Percentiles rank a stretch among this genome's conserved stretches.
Evolutionary conservation across 1,140 invertebrate genomes (phyloP).

Genomic region (Nephotettix cincticeps): DNA sequence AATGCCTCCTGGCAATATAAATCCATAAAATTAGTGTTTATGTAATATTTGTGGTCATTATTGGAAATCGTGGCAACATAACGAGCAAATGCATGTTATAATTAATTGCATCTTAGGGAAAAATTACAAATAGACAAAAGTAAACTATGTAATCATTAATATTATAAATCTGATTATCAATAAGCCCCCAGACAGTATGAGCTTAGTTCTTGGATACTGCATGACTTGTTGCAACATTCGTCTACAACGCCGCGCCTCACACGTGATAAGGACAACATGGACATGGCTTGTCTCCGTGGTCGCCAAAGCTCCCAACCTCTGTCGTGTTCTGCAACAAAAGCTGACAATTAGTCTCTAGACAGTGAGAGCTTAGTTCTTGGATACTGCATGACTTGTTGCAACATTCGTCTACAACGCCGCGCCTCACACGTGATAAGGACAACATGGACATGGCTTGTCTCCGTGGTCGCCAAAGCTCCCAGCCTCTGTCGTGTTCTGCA

Average conservation of each 20-base stretch:
- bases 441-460: not conserved
- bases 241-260: constrained; percentile 47
- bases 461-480: not conserved
- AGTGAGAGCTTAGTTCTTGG: constrained; percentile 50
- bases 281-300: not conserved
- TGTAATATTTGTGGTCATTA: too few relatives aligned
- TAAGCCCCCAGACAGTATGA: constrained; percentile 51
- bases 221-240: constrained; percentile 52
- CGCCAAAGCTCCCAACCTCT: not conserved
- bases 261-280: not conserved
- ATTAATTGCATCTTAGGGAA: too few relatives aligned
- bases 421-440: not conserved
- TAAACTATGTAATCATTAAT: too few relatives aligned
- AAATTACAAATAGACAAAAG: too few relatives aligned
- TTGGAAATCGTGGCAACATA: too few relatives aligned
- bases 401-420: constrained; percentile 52
- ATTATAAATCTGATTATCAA: too few relatives aligned
- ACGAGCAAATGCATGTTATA: too few relatives aligned
- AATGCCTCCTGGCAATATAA: too few relatives aligned
- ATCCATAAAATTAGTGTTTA: too few relatives aligned
- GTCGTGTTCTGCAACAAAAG: not conserved
- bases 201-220: constrained; percentile 47
- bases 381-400: constrained; percentile 49
- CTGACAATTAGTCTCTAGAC: constrained; percentile 26
- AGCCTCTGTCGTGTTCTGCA: not conserved